Conservation (phyloP, 2,888 invertebrate species). For the Pardosa pseudoannulata region DNA sequence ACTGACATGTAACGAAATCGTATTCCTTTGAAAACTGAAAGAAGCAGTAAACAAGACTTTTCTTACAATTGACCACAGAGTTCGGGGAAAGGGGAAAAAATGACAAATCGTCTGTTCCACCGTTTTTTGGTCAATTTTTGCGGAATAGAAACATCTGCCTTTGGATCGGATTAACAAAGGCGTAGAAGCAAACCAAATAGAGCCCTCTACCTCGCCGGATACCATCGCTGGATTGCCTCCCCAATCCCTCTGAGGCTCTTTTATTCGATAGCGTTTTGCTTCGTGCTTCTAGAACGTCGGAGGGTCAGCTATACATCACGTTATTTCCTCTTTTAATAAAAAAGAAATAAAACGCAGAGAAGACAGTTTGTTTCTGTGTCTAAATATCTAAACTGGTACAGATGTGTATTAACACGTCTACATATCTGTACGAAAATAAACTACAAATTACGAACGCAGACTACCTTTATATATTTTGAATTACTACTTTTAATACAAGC, state of each 20-base stretch:
- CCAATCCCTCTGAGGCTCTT: slow-evolving; percentile 22
- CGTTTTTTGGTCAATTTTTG: slow-evolving; percentile 41
- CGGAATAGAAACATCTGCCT: slow-evolving; percentile 58
- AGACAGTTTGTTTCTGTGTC: too few relatives aligned
- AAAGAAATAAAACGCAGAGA: too few relatives aligned
- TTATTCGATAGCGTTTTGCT: background rate
- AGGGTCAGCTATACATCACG: background rate
- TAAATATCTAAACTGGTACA: too few relatives aligned
- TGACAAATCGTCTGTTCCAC: slow-evolving; percentile 37
- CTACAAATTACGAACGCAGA: too few relatives aligned
- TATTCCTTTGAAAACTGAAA: too few relatives aligned
- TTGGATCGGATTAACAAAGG: slow-evolving; percentile 57
- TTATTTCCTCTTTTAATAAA: too few relatives aligned
- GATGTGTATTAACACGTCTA: too few relatives aligned
- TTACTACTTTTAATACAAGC: too few relatives aligned
- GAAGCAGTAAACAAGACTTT: too few relatives aligned
- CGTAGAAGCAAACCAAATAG: slow-evolving; percentile 53
- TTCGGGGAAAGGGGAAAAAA: slow-evolving; percentile 34
- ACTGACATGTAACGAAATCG: too few relatives aligned
- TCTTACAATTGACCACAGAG: slow-evolving; percentile 30
- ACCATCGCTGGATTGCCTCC: slow-evolving; percentile 32
- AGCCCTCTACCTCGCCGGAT: background rate
- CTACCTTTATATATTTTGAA: too few relatives aligned
- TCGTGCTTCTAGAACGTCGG: background rate
- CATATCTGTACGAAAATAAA: too few relatives aligned